phyloP scores from a whole-genome alignment of 2,797 vertebrate genomes.

The Bovichtus variegatus region DNA sequence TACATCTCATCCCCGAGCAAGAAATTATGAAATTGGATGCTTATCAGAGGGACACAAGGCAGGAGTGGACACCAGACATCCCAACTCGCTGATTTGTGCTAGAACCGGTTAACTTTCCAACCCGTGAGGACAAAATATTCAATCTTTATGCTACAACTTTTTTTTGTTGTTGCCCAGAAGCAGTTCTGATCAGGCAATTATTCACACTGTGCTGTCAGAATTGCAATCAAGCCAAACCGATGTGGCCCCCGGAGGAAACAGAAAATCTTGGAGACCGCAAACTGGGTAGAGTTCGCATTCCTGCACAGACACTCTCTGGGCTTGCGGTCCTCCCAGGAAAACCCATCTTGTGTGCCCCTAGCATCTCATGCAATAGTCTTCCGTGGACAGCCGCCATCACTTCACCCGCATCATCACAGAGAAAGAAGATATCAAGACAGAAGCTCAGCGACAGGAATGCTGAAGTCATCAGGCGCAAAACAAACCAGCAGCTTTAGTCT shows the following conservation, averaged over 20 bases:
- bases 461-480: not conserved
- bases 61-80: constrained; percentile 46
- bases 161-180: constrained; percentile 44
- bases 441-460: not conserved
- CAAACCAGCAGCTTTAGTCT: not conserved
- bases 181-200: constrained; percentile 39
- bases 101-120: constrained; percentile 44
- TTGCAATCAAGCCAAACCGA: constrained; percentile 45
- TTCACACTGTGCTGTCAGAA: constrained; percentile 42
- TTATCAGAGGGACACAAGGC: constrained; percentile 58
- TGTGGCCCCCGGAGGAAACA: constrained; percentile 29
- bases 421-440: constrained; percentile 1
- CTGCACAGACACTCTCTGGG: not conserved
- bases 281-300: constrained; percentile 1
- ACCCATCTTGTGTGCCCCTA: not conserved
- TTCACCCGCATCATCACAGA: not conserved
- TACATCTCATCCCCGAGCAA: constrained; percentile 28
- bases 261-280: constrained; percentile 27
- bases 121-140: constrained; percentile 50
- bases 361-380: constrained; percentile 12
- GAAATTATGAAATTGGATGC: constrained; percentile 51
- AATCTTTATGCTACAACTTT: constrained; percentile 36
- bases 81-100: constrained; percentile 39
- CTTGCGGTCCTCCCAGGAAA: constrained; percentile 4
- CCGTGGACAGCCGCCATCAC: constrained; percentile 1